Conservation (phyloP, 2,797 vertebrate species). For the Malurus leucopterus region DNA sequence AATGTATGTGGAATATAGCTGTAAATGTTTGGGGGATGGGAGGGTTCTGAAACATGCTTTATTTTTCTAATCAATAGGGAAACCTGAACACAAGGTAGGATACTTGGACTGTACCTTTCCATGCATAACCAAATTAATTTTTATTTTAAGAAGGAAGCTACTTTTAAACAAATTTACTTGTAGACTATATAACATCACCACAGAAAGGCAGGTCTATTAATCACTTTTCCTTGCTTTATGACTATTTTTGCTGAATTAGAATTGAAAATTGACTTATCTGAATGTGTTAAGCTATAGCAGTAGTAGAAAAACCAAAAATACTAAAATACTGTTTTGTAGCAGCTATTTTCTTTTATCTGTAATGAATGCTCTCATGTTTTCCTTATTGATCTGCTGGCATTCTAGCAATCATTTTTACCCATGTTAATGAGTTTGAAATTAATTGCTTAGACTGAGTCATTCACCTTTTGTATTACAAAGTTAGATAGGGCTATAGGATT, state of each 20-base stretch:
- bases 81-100: not conserved
- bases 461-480: not conserved
- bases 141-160: not conserved
- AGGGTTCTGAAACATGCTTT: fast-evolving
- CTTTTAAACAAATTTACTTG: not conserved
- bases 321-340: not conserved
- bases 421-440: not conserved
- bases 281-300: not conserved
- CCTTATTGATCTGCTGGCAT: not conserved
- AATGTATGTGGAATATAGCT: not conserved
- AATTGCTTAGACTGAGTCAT: not conserved
- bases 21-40: not conserved
- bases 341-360: not conserved
- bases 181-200: not conserved
- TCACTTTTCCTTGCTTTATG: not conserved
- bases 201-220: not conserved
- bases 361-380: not conserved
- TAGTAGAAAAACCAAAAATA: not conserved
- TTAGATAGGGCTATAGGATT: not conserved
- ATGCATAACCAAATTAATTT: not conserved
- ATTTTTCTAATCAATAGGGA: not conserved
- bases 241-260: not conserved
- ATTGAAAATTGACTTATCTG: not conserved
- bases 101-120: not conserved
- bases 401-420: not conserved